A percentile compares a stretch with the other conserved stretches of the same genome.
These are phyloP conservation scores for Vireo griseus DNA, from an alignment of 2,797 vertebrate genomes.

Conservation along the genomic window DNA sequence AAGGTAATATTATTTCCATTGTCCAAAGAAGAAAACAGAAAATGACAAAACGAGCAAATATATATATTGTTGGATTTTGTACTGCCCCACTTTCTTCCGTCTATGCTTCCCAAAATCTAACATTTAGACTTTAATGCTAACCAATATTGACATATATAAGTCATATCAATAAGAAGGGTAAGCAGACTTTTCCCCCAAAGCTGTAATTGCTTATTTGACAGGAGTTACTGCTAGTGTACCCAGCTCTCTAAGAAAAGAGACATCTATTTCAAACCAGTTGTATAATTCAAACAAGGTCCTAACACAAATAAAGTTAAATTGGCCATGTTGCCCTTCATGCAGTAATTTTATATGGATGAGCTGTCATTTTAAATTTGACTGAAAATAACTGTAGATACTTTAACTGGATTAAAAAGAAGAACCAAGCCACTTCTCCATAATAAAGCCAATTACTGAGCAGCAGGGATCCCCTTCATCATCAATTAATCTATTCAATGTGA, in stretches of 20 bases:
- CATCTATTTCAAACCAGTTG: neutral
- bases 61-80: neutral
- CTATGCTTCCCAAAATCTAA: neutral
- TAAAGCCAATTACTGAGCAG: slow-evolving; percentile 67
- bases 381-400: slow-evolving; percentile 53
- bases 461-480: slow-evolving; percentile 57
- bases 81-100: neutral
- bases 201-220: neutral
- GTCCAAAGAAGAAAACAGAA: neutral
- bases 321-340: neutral
- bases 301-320: slow-evolving; percentile 29
- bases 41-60: neutral
- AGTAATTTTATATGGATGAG: slow-evolving; percentile 27
- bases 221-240: neutral
- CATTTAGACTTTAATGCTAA: neutral
- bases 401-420: slow-evolving; percentile 61
- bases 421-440: slow-evolving; percentile 42
- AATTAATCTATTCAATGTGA: slow-evolving; percentile 62
- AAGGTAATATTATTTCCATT: neutral
- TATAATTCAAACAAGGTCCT: neutral
- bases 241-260: neutral
- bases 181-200: neutral
- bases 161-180: neutral
- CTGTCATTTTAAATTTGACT: slow-evolving; percentile 57
- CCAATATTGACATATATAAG: neutral